phyloP scores from a whole-genome alignment of 2,888 invertebrate genomes.

The Bimastos eiseni region DNA sequence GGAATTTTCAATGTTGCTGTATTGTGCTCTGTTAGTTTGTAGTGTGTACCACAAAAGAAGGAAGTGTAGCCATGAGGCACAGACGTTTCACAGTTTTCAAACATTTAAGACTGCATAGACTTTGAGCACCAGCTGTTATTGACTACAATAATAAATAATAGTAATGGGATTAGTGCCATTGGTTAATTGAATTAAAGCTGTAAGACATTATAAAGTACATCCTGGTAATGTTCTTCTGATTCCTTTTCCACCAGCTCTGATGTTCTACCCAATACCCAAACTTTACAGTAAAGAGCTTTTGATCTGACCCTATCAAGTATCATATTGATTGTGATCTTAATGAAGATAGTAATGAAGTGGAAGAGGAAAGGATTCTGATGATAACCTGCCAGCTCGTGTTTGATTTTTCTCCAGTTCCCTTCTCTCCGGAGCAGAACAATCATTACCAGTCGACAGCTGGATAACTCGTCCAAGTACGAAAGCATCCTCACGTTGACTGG shows the following conservation, averaged over 20 bases:
- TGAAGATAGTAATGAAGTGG: neutral
- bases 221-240: neutral
- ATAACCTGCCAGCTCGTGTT: neutral
- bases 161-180: too few relatives aligned
- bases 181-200: too few relatives aligned
- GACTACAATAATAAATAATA: too few relatives aligned
- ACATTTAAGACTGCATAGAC: too few relatives aligned
- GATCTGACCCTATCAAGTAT: neutral
- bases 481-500: neutral
- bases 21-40: too few relatives aligned
- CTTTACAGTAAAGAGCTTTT: neutral
- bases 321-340: neutral
- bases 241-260: neutral
- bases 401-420: neutral
- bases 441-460: neutral
- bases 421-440: neutral
- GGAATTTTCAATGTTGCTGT: too few relatives aligned
- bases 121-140: too few relatives aligned
- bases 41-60: too few relatives aligned
- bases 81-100: too few relatives aligned
- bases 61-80: too few relatives aligned
- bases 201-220: too few relatives aligned
- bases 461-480: slow-evolving; percentile 15
- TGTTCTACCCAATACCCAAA: neutral
- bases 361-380: neutral